Percentiles rank a stretch among this genome's conserved stretches.
Conservation (phyloP, 1,140 invertebrate genomes). For the Zaprionus nigranus region DNA sequence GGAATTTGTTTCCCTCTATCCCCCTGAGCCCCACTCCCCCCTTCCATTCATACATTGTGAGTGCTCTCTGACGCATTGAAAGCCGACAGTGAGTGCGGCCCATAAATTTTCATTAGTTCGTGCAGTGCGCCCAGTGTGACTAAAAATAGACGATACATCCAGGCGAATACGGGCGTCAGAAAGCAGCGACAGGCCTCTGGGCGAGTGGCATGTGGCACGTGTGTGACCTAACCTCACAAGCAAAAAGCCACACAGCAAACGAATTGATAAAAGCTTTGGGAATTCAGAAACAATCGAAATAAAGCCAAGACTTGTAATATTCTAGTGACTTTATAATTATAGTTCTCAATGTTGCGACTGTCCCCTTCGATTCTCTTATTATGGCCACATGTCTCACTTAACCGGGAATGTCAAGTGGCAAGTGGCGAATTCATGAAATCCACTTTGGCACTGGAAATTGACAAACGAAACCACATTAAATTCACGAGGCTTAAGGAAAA, state of each 20-base stretch:
- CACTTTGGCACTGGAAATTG: background rate
- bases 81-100: slow-evolving; percentile 37
- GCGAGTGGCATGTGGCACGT: background rate
- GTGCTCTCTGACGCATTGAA: slow-evolving; percentile 56
- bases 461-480: slow-evolving; percentile 30
- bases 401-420: slow-evolving; percentile 45
- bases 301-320: no score
- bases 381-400: slow-evolving; percentile 34
- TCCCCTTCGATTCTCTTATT: no score
- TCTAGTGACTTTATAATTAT: no score
- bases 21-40: background rate
- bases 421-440: slow-evolving; percentile 41
- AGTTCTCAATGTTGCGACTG: no score
- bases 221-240: background rate
- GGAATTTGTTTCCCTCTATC: background rate
- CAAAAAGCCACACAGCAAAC: slow-evolving; percentile 10
- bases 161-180: slow-evolving; percentile 9
- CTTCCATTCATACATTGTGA: slow-evolving; percentile 26
- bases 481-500: slow-evolving; percentile 33
- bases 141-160: slow-evolving; percentile 17
- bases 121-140: slow-evolving; percentile 42
- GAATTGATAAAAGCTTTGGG: background rate
- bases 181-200: slow-evolving; percentile 2
- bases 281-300: background rate
- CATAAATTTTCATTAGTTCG: slow-evolving; percentile 62